Conservation (phyloP, 2,113 vertebrate genomes). For the Bagarius yarrelli region DNA sequence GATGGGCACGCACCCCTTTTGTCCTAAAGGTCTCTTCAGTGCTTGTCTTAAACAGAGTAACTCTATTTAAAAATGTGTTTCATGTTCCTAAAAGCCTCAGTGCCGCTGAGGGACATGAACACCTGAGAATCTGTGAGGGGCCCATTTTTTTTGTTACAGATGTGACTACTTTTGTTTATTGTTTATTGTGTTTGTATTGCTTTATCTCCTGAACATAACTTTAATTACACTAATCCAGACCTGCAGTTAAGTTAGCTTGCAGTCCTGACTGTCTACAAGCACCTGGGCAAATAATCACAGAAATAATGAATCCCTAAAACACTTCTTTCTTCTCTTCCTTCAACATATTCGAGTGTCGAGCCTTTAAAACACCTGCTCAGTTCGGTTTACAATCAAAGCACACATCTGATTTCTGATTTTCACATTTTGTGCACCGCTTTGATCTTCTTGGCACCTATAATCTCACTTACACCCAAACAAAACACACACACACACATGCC, state of each 20-base stretch:
- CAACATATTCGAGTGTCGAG: conserved; percentile 32
- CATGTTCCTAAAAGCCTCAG: conserved; percentile 40
- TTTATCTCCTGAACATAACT: conserved; percentile 1
- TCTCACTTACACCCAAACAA: conserved; percentile 24
- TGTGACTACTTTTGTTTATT: not conserved
- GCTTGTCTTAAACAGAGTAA: conserved; percentile 39
- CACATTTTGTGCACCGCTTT: conserved; percentile 38
- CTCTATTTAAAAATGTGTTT: conserved; percentile 42
- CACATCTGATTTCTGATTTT: conserved; percentile 21
- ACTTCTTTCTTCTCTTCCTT: conserved; percentile 11
- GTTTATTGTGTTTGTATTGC: not conserved
- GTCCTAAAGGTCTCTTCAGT: conserved; percentile 14
- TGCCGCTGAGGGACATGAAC: conserved; percentile 30
- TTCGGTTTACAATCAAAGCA: conserved; percentile 43
- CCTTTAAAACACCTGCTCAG: conserved; percentile 17
- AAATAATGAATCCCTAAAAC: not conserved
- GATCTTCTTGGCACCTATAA: conserved; percentile 46
- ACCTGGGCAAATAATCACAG: conserved; percentile 12
- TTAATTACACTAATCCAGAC: not conserved
- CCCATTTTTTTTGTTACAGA: conserved; percentile 12
- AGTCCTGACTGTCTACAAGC: not conserved
- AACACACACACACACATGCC: conserved; percentile 24
- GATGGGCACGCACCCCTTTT: conserved; percentile 20
- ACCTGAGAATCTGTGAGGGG: conserved; percentile 25
- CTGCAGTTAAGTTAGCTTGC: not conserved